These are phyloP conservation scores for Emydura subglobosa DNA, from an alignment of 2,113 vertebrate species.

Conservation along the genomic window DNA sequence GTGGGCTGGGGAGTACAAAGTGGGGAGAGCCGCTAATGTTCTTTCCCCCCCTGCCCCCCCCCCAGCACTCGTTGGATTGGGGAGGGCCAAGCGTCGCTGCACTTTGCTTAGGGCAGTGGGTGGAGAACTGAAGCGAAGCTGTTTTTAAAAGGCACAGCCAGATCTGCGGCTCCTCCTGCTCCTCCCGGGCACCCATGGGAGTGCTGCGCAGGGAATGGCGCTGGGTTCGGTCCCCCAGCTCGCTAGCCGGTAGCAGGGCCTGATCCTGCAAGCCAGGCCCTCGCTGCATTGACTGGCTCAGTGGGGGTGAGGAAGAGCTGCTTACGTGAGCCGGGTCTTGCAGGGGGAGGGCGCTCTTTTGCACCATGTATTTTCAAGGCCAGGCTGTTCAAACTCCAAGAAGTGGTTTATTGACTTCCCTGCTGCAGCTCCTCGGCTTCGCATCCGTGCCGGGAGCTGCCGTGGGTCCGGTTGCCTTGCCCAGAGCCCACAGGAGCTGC, in stretches of 20 bases:
- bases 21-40: not conserved
- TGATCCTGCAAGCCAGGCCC: not conserved
- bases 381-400: not conserved
- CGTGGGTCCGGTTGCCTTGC: fast-evolving
- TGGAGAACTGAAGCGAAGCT: not conserved
- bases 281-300: not conserved
- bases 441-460: not conserved
- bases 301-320: not conserved
- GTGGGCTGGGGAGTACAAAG: slow-evolving; percentile 41
- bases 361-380: not conserved
- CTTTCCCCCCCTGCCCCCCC: too few relatives aligned
- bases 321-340: not conserved
- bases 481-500: fast-evolving
- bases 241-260: not conserved
- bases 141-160: not conserved
- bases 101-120: not conserved
- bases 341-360: not conserved
- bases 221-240: too few relatives aligned
- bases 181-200: not conserved
- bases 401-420: not conserved
- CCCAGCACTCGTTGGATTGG: not conserved
- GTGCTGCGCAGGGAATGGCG: not conserved
- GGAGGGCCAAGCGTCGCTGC: not conserved
- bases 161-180: not conserved
- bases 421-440: not conserved